Conservation (phyloP, 1,140 invertebrate species). For the Temnothorax longispinosus region DNA sequence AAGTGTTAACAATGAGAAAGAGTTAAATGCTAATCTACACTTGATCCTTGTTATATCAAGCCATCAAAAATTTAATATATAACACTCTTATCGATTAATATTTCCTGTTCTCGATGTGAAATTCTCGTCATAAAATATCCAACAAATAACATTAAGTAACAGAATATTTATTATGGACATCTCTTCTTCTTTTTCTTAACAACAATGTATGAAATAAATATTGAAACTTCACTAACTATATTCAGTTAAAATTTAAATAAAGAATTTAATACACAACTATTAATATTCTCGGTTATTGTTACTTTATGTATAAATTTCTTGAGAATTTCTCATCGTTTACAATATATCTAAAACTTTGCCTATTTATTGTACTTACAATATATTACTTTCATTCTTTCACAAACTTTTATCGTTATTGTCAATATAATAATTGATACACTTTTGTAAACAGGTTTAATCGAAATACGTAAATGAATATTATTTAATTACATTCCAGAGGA, state of each 20-base stretch:
- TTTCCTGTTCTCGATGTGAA: conserved; percentile 22
- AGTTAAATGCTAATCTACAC: conserved; percentile 23
- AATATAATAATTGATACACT: conserved; percentile 80
- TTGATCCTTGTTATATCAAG: conserved; percentile 47
- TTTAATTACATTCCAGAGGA: conserved; percentile 66
- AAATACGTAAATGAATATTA: conserved; percentile 28
- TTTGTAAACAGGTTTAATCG: conserved; percentile 56
- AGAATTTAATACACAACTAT: conserved; percentile 3
- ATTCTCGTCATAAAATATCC: conserved; percentile 36
- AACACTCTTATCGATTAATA: conserved; percentile 53
- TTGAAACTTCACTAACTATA: neutral
- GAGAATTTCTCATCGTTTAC: conserved; percentile 40
- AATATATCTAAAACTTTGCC: conserved; percentile 20
- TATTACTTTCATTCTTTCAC: conserved; percentile 79
- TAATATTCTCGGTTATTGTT: neutral
- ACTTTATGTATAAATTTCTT: neutral
- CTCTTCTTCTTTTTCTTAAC: neutral
- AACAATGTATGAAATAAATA: neutral
- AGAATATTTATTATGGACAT: neutral
- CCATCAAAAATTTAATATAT: conserved; percentile 56
- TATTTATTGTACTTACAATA: conserved; percentile 81
- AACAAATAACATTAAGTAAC: neutral
- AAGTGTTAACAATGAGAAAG: conserved; percentile 52
- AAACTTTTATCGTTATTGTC: conserved; percentile 81
- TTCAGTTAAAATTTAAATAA: neutral